A percentile compares a stretch with the other conserved stretches of the same genome.
These are phyloP conservation scores for Leucania comma DNA, from an alignment of 2,888 invertebrate species.

Conservation along the genomic window DNA sequence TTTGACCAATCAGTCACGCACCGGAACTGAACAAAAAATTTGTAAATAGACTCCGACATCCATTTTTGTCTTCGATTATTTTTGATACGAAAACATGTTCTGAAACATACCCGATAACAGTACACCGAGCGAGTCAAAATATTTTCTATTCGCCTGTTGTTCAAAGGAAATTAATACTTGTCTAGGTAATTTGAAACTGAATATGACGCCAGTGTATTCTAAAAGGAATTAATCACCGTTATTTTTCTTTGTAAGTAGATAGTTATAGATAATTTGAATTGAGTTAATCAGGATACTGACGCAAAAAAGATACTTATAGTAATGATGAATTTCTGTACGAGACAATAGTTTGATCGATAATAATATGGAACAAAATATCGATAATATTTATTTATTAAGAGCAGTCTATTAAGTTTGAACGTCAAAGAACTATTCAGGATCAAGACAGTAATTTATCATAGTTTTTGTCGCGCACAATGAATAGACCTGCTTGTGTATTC, in stretches of 20 bases:
- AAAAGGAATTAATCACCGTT: conserved; percentile 49
- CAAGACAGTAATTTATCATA: conserved; percentile 83
- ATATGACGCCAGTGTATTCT: conserved; percentile 20
- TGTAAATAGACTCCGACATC: conserved; percentile 66
- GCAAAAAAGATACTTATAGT: conserved; percentile 49
- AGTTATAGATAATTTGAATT: conserved; percentile 33
- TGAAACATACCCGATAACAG: conserved; percentile 57
- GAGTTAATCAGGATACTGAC: conserved; percentile 39
- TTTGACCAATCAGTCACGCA: conserved; percentile 77
- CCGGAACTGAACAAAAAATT: conserved; percentile 68
- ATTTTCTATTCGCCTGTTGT: conserved; percentile 30
- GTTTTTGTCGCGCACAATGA: conserved; percentile 80
- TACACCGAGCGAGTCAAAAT: conserved; percentile 24
- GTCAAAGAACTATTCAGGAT: conserved; percentile 80
- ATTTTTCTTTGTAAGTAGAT: conserved; percentile 35
- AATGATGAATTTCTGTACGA: conserved; percentile 58
- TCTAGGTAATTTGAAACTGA: conserved; percentile 48
- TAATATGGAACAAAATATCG: conserved; percentile 62
- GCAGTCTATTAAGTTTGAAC: conserved; percentile 70
- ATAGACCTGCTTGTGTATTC: conserved; percentile 73
- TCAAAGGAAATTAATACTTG: conserved; percentile 48
- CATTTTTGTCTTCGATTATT: conserved; percentile 64
- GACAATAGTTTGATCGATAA: conserved; percentile 73
- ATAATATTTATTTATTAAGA: conserved; percentile 64
- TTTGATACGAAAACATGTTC: conserved; percentile 59